Conservation (phyloP, 1,140 invertebrate species). For the Daktulosphaira vitifoliae region DNA sequence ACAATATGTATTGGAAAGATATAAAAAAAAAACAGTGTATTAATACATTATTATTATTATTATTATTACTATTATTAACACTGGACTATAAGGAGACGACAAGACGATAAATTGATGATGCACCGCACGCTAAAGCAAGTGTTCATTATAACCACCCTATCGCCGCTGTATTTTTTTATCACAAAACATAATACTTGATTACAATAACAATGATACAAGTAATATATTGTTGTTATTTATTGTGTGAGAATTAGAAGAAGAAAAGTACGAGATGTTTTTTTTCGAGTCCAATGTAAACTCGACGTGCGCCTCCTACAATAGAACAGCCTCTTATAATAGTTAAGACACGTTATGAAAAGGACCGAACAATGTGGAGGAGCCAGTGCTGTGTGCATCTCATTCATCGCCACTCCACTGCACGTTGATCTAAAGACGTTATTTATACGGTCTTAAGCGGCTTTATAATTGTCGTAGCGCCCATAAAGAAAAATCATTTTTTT, state of each 20-base stretch:
- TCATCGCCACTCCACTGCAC: background rate
- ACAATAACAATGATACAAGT: conserved; percentile 32
- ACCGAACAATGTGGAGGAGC: conserved; percentile 9
- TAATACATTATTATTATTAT: conserved; percentile 27
- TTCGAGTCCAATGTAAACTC: conserved; percentile 24
- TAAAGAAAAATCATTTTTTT: background rate
- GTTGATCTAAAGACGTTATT: conserved; percentile 12
- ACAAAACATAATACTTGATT: conserved; percentile 29
- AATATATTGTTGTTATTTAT: conserved; percentile 28
- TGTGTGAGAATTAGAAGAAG: conserved; percentile 1
- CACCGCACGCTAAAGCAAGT: conserved; percentile 23
- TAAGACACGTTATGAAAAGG: conserved; percentile 4
- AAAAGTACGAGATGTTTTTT: background rate
- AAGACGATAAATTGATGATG: conserved; percentile 32
- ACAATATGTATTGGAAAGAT: conserved; percentile 12
- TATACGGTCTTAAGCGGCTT: conserved; percentile 19
- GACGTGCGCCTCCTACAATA: conserved; percentile 2
- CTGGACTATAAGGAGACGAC: conserved; percentile 12
- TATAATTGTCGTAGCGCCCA: conserved; percentile 16
- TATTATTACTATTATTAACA: background rate
- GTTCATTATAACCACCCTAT: conserved; percentile 9
- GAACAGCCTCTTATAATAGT: background rate
- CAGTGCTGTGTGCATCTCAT: background rate
- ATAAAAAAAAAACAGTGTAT: conserved; percentile 8
- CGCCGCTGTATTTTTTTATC: conserved; percentile 26